Evolutionary conservation across 1,140 invertebrate genomes (phyloP).

Genomic region (Holotrichia oblita): DNA sequence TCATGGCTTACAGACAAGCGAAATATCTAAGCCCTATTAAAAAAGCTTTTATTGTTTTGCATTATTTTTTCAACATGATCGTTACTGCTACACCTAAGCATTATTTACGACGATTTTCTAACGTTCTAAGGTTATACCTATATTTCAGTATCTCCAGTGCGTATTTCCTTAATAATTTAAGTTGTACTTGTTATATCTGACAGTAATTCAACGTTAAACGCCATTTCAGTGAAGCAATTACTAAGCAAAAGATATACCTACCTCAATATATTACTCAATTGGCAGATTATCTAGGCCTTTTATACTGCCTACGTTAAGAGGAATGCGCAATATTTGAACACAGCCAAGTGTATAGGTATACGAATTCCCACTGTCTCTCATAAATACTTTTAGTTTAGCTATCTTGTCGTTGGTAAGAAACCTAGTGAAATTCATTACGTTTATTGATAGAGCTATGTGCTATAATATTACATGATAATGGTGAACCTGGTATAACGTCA

Average conservation of each 20-base stretch:
- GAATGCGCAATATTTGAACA: conserved; percentile 5
- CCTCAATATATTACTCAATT: background rate
- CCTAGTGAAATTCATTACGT: conserved; percentile 3
- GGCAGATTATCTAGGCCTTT: background rate
- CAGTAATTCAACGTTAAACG: background rate
- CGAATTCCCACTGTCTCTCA: background rate
- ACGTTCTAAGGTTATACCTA: background rate
- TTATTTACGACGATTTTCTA: background rate
- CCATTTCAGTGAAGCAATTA: background rate
- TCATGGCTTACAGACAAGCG: background rate
- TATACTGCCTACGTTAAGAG: background rate
- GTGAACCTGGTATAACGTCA: too few relatives aligned
- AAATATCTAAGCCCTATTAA: background rate
- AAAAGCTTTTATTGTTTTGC: background rate
- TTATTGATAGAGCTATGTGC: background rate
- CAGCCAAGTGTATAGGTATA: background rate
- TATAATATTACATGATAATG: background rate
- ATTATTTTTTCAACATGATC: background rate
- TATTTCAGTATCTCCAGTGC: background rate
- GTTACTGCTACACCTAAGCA: too few relatives aligned
- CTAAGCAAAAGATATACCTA: background rate
- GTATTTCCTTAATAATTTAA: background rate
- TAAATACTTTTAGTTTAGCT: background rate
- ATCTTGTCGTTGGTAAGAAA: background rate
- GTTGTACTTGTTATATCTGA: background rate